phyloP scores from a whole-genome alignment of 1,140 invertebrate genomes.

The Heliconius eleuchia region DNA sequence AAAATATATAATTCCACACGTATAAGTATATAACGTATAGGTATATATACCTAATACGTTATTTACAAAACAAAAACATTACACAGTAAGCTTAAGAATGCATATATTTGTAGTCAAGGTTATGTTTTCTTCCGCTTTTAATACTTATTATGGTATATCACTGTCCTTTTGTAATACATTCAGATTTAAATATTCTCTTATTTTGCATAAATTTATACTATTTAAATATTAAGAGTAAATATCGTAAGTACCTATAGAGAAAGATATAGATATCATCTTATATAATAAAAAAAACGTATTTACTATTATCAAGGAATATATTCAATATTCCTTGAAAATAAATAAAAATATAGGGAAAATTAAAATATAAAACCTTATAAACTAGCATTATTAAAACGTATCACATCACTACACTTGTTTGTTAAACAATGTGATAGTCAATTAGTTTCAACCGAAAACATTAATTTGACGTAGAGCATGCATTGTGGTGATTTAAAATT shows the following conservation, averaged over 20 bases:
- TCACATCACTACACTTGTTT: neutral
- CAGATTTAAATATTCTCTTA: too few species aligned
- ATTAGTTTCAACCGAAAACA: neutral
- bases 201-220: too few species aligned
- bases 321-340: neutral
- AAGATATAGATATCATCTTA: too few species aligned
- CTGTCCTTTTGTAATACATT: too few species aligned
- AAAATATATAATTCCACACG: too few species aligned
- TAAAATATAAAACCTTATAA: neutral
- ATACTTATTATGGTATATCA: neutral
- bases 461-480: slow-evolving; percentile 18
- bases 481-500: slow-evolving; percentile 32
- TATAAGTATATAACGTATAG: too few species aligned
- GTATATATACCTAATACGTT: neutral
- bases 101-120: neutral
- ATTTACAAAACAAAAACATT: neutral
- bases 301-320: neutral
- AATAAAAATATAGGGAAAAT: neutral
- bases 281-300: neutral
- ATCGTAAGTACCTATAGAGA: too few species aligned
- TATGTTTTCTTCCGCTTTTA: neutral
- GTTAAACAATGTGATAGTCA: slow-evolving; percentile 3
- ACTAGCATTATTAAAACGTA: neutral
- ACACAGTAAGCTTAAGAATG: neutral
- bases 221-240: too few species aligned